Evolutionary conservation across 2,113 vertebrate genomes (phyloP), one percentile per base, ranked within the genome.

Genomic region (Triplophysa dalaica): DNA sequence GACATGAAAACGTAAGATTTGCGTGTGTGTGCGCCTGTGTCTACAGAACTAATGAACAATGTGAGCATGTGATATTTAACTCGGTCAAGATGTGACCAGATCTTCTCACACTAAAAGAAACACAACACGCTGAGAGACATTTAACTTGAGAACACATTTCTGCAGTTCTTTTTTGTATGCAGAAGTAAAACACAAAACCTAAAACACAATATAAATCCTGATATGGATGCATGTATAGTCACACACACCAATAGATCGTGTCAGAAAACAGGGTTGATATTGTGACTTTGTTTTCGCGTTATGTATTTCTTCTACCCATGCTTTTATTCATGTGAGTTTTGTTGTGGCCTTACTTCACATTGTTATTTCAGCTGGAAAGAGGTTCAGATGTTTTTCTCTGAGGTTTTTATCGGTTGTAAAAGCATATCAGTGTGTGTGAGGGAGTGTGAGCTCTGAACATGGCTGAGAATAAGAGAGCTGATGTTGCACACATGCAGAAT

Each of bases 281-380:
- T 54, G 13, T 17, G 17, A 4, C 19, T 17, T 52, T 52, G 13
- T 2, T 52, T 4, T 16, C 1, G 16, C 16, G 14, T 54, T 76
- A 24, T 70, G 56, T 41, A n/a, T 56, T 54, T 29, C 11, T 54
- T 29, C 11, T 81, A 62, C 56, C 61, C 70, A 33, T n/a, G 58
- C 66, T 73, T 67, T 22, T 56, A 12, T 45, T 45, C 8, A 2
- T 45, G 43, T 45, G 43, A 11, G 43, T 45, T 45, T 45, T 45
- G 43, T 45, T 45, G 43, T 45, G 11, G 61, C 12, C 73, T 50
- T 65, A 12, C 16, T 52, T 43, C 75, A 21, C 45, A 10, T 38
- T 54, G 62, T 77, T 77, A 54, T 77, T 77, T 77, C 75, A 77
- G 62, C 75, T 65, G 61, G 62, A 48, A 29, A 0, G 22, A 5